Percentiles rank a stretch among this genome's conserved stretches.
Evolutionary conservation across 2,113 vertebrate genomes (phyloP).

Genomic region (Isurus oxyrinchus): DNA sequence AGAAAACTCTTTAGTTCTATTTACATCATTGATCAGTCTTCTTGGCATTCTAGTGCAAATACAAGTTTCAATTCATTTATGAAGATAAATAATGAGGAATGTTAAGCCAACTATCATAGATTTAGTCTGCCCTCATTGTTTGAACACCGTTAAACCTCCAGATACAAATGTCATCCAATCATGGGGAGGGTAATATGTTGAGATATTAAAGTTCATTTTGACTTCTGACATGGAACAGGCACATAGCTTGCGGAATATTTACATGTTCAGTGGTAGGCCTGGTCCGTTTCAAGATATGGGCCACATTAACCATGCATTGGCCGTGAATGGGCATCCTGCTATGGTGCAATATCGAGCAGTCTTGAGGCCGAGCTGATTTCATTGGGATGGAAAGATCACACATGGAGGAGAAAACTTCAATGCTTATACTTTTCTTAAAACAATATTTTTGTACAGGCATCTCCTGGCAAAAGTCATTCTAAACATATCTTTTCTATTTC

Average conservation of each 20-base stretch:
- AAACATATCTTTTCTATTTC: no score
- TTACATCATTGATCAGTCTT: not conserved
- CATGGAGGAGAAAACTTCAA: no score
- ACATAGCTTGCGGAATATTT: not conserved
- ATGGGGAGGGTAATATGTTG: not conserved
- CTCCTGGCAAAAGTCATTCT: no score
- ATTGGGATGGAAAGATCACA: no score
- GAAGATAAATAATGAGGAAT: not conserved
- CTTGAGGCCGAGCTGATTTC: no score
- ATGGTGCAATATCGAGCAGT: no score
- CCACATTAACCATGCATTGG: not conserved
- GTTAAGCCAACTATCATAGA: not conserved
- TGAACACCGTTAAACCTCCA: not conserved
- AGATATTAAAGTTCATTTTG: not conserved
- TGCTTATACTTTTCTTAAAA: no score
- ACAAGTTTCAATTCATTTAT: not conserved
- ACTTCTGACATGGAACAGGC: not conserved
- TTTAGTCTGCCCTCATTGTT: not conserved
- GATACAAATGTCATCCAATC: not conserved
- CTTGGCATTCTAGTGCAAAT: not conserved
- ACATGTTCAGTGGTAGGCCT: not conserved
- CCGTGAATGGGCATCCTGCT: no score
- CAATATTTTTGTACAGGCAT: no score
- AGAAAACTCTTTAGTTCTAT: not conserved
- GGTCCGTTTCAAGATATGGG: not conserved